Percentiles rank a stretch among this genome's conserved stretches.
These are phyloP conservation scores for Pseudorectes ferrugineus DNA, from an alignment of 2,113 vertebrate genomes.

Conservation along the genomic window DNA sequence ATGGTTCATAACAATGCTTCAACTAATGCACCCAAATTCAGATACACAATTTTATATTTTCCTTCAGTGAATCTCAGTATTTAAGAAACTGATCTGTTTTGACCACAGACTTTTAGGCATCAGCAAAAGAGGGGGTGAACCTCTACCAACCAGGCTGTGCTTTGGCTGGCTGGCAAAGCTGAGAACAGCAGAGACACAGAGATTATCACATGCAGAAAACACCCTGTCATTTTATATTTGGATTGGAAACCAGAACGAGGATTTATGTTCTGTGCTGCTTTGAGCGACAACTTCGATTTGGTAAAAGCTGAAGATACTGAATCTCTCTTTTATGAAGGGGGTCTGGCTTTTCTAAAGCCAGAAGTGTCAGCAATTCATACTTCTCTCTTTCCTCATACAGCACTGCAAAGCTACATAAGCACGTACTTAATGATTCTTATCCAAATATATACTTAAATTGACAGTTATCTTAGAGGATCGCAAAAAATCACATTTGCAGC, in stretches of 20 bases:
- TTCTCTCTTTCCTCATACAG: background rate
- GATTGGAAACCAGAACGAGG: background rate
- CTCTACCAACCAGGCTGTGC: background rate
- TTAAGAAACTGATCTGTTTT: background rate
- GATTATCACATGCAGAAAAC: background rate
- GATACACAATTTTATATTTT: background rate
- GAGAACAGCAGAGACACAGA: background rate
- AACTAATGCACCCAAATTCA: background rate
- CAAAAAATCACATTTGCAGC: background rate
- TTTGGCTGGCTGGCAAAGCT: background rate
- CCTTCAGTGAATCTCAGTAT: background rate
- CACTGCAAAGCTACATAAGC: background rate
- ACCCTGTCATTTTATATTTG: background rate
- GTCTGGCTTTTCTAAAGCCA: background rate
- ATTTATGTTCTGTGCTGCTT: background rate
- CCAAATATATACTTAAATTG: background rate
- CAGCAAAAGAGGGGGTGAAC: background rate
- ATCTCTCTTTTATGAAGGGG: background rate
- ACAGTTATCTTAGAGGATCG: background rate
- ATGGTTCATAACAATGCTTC: background rate
- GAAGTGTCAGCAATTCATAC: background rate
- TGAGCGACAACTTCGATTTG: background rate
- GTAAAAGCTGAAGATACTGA: background rate
- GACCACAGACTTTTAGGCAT: background rate
- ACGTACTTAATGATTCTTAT: background rate